These are phyloP conservation scores for Pimephales promelas DNA, from an alignment of 2,113 vertebrate genomes.

Conservation along the genomic window DNA sequence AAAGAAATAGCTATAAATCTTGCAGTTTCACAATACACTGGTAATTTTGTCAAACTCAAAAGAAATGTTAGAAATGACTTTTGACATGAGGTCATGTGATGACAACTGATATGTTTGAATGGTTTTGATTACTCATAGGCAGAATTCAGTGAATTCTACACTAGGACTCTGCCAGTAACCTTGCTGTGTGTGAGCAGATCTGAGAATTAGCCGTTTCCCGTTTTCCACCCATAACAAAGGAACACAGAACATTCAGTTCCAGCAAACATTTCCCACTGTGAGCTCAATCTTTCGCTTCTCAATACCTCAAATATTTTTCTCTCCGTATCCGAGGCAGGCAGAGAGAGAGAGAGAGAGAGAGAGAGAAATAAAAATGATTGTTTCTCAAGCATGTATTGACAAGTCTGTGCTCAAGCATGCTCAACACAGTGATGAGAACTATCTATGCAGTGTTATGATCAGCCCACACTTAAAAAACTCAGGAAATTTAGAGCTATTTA, in stretches of 20 bases:
- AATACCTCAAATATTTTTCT: not conserved
- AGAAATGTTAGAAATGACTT: not conserved
- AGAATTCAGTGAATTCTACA: not conserved
- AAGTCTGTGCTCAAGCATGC: slow-evolving; percentile 25
- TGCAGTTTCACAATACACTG: too few relatives aligned
- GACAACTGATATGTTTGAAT: not conserved
- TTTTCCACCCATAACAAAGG: slow-evolving; percentile 27
- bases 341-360: too few relatives aligned
- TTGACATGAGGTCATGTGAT: not conserved
- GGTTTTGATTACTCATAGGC: not conserved
- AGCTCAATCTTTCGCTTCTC: slow-evolving; percentile 48
- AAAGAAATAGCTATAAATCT: too few relatives aligned
- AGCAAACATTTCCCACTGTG: slow-evolving; percentile 46
- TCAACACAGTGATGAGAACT: not conserved
- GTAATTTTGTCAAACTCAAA: too few relatives aligned
- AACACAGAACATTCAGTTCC: slow-evolving; percentile 52
- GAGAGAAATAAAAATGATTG: not conserved
- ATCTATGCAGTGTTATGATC: not conserved
- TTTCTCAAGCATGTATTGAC: slow-evolving; percentile 41
- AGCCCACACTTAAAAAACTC: not conserved
- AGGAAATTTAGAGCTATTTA: not conserved
- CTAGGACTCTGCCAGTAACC: not conserved
- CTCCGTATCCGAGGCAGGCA: not conserved
- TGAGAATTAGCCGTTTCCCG: slow-evolving; percentile 41
- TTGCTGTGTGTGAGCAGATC: not conserved